phyloP scores from a whole-genome alignment of 1,140 invertebrate species.

The Bicyclus anynana region DNA sequence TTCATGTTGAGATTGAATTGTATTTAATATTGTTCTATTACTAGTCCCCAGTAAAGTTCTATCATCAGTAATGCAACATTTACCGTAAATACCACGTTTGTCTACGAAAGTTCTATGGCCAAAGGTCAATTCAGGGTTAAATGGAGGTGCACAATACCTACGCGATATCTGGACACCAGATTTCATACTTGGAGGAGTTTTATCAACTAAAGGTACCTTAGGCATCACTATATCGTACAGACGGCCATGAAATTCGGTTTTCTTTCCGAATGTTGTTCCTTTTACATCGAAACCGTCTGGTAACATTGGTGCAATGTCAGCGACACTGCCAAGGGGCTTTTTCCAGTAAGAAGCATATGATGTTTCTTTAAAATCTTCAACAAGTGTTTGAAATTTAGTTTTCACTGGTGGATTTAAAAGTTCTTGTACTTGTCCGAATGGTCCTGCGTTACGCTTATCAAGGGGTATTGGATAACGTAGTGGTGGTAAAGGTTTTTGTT shows the following conservation, averaged over 20 bases:
- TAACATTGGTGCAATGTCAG: conserved; percentile 70
- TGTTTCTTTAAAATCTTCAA: conserved; percentile 74
- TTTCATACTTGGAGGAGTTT: conserved; percentile 56
- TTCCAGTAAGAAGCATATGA: conserved; percentile 75
- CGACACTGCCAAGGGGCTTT: conserved; percentile 56
- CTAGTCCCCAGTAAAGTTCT: conserved; percentile 50
- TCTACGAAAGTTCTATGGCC: conserved; percentile 67
- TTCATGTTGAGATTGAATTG: conserved; percentile 60
- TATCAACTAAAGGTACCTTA: conserved; percentile 51
- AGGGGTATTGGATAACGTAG: conserved; percentile 39
- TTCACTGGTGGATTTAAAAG: conserved; percentile 63
- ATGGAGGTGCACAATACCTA: conserved; percentile 60
- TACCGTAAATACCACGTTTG: conserved; percentile 64
- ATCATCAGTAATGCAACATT: conserved; percentile 67
- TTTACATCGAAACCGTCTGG: conserved; percentile 68
- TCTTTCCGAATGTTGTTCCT: conserved; percentile 69
- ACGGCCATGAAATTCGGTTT: conserved; percentile 45
- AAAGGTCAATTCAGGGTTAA: conserved; percentile 53
- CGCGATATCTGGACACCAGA: conserved; percentile 56
- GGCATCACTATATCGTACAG: conserved; percentile 60
- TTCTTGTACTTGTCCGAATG: conserved; percentile 37
- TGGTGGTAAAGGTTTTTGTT: conserved; percentile 49
- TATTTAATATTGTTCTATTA: conserved; percentile 44
- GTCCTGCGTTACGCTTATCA: conserved; percentile 52
- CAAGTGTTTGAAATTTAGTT: conserved; percentile 73